A percentile compares a stretch with the other conserved stretches of the same genome.
Evolutionary conservation across 2,797 vertebrate genomes (phyloP).

Genomic region (Danionella dracula): DNA sequence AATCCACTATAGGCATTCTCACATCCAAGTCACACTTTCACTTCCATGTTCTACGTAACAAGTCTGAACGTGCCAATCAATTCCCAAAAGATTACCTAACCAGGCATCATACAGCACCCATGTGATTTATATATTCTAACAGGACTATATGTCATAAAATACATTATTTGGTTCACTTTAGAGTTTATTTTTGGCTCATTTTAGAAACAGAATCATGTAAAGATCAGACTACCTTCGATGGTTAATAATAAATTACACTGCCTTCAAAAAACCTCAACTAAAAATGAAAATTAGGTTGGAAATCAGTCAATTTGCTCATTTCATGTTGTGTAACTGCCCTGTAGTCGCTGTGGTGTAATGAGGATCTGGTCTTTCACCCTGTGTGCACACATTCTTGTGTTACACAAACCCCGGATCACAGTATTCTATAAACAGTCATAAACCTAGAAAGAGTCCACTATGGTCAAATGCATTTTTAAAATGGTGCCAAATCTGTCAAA

Average conservation of each 20-base stretch:
- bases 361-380: not conserved
- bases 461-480: no score
- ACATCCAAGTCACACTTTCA: conserved; percentile 23
- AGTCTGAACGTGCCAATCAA: not conserved
- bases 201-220: no score
- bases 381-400: not conserved
- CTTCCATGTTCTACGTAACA: conserved; percentile 29
- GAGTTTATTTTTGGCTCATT: no score
- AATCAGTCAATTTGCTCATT: no score
- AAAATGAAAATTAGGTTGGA: no score
- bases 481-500: no score
- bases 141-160: not conserved
- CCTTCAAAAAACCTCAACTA: no score
- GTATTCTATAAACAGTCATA: not conserved
- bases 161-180: no score
- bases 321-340: conserved; percentile 14
- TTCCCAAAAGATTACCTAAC: not conserved
- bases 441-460: conserved; percentile 11
- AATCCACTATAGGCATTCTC: conserved; percentile 36
- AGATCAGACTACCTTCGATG: not conserved
- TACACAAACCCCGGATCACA: conserved; percentile 13
- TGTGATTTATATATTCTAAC: no score
- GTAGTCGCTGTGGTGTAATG: not conserved
- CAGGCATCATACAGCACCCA: not conserved
- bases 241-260: no score